Evolutionary conservation across 2,113 vertebrate genomes (phyloP).

Genomic region (Galbula dea): DNA sequence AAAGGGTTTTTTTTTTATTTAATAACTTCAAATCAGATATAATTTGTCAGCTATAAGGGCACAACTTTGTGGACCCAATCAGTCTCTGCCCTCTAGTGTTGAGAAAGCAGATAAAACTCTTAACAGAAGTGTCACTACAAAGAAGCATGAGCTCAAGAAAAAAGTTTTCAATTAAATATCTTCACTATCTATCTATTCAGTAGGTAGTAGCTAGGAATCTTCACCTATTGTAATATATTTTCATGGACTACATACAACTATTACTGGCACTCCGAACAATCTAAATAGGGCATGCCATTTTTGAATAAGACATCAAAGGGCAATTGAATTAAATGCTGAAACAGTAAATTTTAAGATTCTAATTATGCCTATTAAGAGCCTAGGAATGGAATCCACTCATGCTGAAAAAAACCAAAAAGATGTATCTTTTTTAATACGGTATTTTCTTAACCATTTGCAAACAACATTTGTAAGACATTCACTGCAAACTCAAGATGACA

Average conservation of each 20-base stretch:
- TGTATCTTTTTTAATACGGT: not conserved
- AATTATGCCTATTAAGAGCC: not conserved
- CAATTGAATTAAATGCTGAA: not conserved
- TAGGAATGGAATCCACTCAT: not conserved
- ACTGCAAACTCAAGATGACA: not conserved
- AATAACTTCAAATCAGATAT: constrained; percentile 60
- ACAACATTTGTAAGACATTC: not conserved
- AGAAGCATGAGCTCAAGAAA: not conserved
- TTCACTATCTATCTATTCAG: not conserved
- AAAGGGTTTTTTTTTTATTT: constrained; percentile 36
- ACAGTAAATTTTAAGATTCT: not conserved
- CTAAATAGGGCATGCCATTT: not conserved
- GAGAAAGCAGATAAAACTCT: constrained; percentile 75
- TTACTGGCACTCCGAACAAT: not conserved
- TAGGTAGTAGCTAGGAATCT: not conserved
- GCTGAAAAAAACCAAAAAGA: not conserved
- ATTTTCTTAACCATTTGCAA: not conserved
- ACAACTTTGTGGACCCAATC: constrained; percentile 72
- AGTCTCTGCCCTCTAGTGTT: constrained; percentile 84
- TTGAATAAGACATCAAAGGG: not conserved
- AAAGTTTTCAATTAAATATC: constrained; percentile 35
- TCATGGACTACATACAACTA: not conserved
- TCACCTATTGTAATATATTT: not conserved
- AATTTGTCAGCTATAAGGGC: constrained; percentile 66
- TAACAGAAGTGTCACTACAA: constrained; percentile 10